These are phyloP conservation scores for Papilio machaon DNA, from an alignment of 1,140 invertebrate genomes.

Conservation along the genomic window DNA sequence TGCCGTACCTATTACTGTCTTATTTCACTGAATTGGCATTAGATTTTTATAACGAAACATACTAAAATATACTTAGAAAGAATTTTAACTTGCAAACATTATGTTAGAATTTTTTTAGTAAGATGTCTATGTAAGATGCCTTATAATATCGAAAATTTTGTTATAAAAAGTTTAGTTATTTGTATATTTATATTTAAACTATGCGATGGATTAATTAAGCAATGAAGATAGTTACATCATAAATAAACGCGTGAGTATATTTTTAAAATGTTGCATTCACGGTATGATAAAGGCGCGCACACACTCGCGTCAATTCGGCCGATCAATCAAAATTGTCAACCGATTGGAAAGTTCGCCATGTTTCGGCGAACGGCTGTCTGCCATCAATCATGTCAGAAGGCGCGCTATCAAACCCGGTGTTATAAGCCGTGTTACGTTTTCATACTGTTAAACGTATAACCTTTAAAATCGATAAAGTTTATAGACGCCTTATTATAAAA, in stretches of 20 bases:
- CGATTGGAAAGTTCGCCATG: constrained; percentile 71
- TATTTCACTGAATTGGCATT: neutral
- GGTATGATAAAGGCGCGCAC: constrained; percentile 61
- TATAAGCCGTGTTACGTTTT: constrained; percentile 38
- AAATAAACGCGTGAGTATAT: neutral
- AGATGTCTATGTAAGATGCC: too few species aligned
- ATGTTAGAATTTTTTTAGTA: too few species aligned
- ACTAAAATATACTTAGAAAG: too few species aligned
- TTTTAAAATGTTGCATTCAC: constrained; percentile 50
- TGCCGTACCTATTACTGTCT: neutral
- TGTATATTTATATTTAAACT: too few species aligned
- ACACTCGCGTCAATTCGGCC: constrained; percentile 48
- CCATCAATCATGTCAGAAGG: constrained; percentile 66
- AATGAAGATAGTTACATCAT: neutral
- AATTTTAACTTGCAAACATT: too few species aligned
- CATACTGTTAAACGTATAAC: constrained; percentile 4
- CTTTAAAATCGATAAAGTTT: neutral
- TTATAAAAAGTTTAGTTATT: too few species aligned
- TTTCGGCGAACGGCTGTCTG: constrained; percentile 51
- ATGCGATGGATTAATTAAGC: too few species aligned
- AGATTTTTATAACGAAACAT: too few species aligned
- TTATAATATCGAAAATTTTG: too few species aligned
- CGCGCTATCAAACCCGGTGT: constrained; percentile 33
- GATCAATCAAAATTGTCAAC: constrained; percentile 80
- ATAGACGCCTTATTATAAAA: neutral